Conservation (phyloP, 2,113 vertebrate genomes). For the Tenebrosternarchus preto region DNA sequence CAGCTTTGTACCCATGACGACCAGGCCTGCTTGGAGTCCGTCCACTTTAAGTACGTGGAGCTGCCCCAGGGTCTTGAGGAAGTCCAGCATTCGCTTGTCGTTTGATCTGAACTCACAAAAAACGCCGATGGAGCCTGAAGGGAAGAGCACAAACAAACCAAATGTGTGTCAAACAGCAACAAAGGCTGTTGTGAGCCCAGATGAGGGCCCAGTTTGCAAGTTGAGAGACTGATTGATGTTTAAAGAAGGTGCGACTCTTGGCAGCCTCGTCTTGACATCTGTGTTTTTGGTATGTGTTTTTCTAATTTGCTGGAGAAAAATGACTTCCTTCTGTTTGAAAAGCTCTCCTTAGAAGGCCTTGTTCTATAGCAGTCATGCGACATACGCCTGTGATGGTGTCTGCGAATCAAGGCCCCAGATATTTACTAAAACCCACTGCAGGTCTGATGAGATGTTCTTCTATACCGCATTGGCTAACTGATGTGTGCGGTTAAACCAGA, state of each 20-base stretch:
- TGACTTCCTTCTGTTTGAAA: neutral
- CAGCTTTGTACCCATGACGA: constrained; percentile 87
- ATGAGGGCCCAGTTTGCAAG: too few species aligned
- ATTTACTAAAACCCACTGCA: too few species aligned
- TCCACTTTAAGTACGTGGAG: constrained; percentile 84
- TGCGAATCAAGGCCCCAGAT: too few species aligned
- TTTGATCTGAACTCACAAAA: constrained; percentile 91
- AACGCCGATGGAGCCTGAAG: constrained; percentile 86
- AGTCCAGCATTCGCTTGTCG: constrained; percentile 87
- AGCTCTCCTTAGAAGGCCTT: too few species aligned
- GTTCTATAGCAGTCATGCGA: neutral
- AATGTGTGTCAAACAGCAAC: neutral
- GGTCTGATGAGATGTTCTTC: too few species aligned
- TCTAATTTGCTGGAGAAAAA: neutral
- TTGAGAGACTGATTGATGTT: too few species aligned
- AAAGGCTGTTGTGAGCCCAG: neutral
- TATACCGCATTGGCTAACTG: too few species aligned
- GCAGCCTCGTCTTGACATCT: neutral
- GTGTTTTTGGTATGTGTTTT: neutral
- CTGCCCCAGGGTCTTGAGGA: constrained; percentile 86
- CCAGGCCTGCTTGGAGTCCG: constrained; percentile 82
- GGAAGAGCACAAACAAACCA: neutral
- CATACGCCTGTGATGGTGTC: too few species aligned
- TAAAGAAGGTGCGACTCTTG: too few species aligned
- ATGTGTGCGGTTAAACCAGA: neutral